These are phyloP conservation scores for Metalampra italica DNA, from an alignment of 2,888 invertebrate species.

Conservation along the genomic window DNA sequence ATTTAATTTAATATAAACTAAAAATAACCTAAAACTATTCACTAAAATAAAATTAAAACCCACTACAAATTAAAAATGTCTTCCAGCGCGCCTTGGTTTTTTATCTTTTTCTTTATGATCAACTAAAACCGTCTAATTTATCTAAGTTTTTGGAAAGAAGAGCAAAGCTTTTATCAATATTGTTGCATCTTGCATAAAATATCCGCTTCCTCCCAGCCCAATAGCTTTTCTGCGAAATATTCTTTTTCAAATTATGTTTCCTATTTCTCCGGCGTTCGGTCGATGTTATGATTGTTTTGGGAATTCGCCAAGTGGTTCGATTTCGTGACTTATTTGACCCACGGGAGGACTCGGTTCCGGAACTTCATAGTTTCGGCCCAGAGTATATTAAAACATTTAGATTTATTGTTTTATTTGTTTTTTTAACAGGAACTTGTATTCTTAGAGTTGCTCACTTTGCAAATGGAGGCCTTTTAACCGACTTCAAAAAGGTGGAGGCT, in stretches of 20 bases:
- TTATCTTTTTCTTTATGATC: too few species aligned
- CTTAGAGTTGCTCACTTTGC: too few species aligned
- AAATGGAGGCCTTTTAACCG: too few species aligned
- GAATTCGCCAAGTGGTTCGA: constrained; percentile 57
- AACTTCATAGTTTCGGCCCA: constrained; percentile 28
- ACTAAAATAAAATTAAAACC: too few species aligned
- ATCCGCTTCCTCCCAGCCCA: neutral
- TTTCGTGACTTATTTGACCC: constrained; percentile 63
- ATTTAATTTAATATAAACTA: too few species aligned
- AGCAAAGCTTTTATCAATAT: too few species aligned
- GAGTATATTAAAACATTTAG: constrained; percentile 41
- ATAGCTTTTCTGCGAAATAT: neutral
- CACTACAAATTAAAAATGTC: too few species aligned
- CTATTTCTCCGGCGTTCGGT: neutral
- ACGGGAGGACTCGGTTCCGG: constrained; percentile 40
- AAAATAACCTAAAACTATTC: too few species aligned
- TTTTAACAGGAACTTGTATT: constrained; percentile 4
- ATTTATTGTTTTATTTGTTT: constrained; percentile 35
- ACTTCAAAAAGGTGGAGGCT: too few species aligned
- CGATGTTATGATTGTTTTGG: constrained; percentile 62
- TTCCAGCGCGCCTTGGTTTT: too few species aligned
- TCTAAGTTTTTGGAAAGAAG: too few species aligned
- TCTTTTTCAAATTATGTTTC: neutral
- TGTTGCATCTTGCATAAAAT: neutral
- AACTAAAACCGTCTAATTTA: too few species aligned